Evolutionary conservation across 2,113 vertebrate species (phyloP).

Genomic region (Fregetta grallaria): DNA sequence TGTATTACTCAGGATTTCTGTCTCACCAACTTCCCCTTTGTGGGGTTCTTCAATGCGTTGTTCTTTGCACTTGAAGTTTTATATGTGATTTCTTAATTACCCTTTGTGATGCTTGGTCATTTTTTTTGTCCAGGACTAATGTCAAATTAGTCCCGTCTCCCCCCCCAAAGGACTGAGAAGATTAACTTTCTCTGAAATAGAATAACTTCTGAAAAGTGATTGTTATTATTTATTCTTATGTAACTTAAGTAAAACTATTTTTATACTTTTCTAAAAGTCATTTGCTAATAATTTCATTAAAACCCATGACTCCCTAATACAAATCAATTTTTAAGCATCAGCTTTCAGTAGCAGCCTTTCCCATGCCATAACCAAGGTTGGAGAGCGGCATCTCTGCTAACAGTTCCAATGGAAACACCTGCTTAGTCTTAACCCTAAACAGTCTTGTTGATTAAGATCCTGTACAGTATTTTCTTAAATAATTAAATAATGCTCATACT

Average conservation of each 20-base stretch:
- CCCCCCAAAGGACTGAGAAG: neutral
- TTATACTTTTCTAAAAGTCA: neutral
- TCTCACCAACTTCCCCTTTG: neutral
- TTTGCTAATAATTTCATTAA: neutral
- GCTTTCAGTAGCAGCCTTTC: neutral
- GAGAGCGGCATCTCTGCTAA: neutral
- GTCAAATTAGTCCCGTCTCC: too few species aligned
- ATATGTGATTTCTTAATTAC: slow-evolving; percentile 16
- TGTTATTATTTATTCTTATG: neutral
- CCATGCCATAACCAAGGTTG: neutral
- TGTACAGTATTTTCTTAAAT: neutral
- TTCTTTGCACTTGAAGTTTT: neutral
- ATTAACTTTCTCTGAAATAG: neutral
- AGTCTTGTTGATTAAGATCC: neutral
- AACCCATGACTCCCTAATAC: neutral
- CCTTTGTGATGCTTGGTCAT: neutral
- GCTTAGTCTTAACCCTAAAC: neutral
- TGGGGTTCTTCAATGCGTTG: neutral
- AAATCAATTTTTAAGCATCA: neutral
- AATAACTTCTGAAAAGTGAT: neutral
- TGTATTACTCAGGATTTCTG: neutral
- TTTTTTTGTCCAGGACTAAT: neutral
- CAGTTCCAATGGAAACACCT: neutral
- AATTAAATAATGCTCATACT: neutral
- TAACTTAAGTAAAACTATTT: neutral